A percentile compares a stretch with the other conserved stretches of the same genome.
These are phyloP conservation scores for Leucophenga varia DNA, from an alignment of 1,140 invertebrate species.

Conservation along the genomic window DNA sequence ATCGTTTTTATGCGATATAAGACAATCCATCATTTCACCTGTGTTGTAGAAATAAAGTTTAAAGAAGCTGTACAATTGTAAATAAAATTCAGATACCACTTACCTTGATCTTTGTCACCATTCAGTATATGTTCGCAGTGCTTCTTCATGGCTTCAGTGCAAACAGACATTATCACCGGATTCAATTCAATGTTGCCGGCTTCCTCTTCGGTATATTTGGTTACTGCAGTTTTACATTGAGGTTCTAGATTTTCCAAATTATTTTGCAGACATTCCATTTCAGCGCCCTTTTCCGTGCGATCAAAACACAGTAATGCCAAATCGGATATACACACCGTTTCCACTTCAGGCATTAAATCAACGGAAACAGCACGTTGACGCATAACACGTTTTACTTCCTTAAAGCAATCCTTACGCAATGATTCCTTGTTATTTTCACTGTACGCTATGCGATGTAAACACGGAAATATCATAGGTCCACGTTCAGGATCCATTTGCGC, in stretches of 20 bases:
- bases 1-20: conserved; percentile 91
- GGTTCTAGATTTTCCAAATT: conserved; percentile 71
- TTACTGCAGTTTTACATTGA: conserved; percentile 62
- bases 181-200: conserved; percentile 84
- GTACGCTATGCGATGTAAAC: conserved; percentile 87
- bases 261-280: conserved; percentile 90
- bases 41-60: neutral
- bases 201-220: conserved; percentile 89
- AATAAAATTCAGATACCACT: neutral
- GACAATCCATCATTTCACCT: conserved; percentile 87
- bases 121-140: conserved; percentile 74
- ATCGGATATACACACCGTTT: conserved; percentile 85
- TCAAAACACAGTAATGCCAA: conserved; percentile 81
- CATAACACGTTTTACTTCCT: conserved; percentile 88
- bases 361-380: conserved; percentile 87
- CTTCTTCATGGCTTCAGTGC: conserved; percentile 78
- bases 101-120: conserved; percentile 70
- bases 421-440: conserved; percentile 68
- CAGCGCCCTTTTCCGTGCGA: conserved; percentile 80
- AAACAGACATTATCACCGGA: conserved; percentile 79
- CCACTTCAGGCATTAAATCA: conserved; percentile 91
- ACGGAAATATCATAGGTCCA: conserved; percentile 84
- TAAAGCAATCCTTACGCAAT: conserved; percentile 64
- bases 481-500: conserved; percentile 69
- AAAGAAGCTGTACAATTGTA: neutral